Base-by-base conservation (phyloP, 2,888 invertebrate genomes). In the Agrotis puta region DNA sequence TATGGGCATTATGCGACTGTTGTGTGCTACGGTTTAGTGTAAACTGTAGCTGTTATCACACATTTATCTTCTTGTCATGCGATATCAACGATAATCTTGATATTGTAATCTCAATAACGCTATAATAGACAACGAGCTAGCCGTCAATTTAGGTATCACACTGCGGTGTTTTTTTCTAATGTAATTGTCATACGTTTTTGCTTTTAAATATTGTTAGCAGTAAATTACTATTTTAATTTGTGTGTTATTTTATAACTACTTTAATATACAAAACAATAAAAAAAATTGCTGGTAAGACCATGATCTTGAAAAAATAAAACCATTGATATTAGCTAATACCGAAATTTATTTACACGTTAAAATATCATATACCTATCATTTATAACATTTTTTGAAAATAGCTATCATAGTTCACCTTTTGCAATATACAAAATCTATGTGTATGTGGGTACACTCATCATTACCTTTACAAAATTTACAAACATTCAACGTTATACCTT, bases 401-500 rank as follows among this genome's bases (percentile, higher is more conserved):
- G 82, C 83, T 84, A 84, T 87, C 72, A 78, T 85, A 83, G 70
- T 74, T 82, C 85, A 83, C 81, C 77, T 53, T 84, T 82, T 84
- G 70, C 77, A 90, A 87, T 90, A 92, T 91, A 92, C 90, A 92
- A 92, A 91, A 92, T 83, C 87, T 90, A 88, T 86, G 71, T 79
- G 80, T 84, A 85, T 76, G 71, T 79, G 81, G 77, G 43, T 85
- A 85, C 84, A 81, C 63, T 73, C 84, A 85, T 85, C 84, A 85
- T 85, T 87, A 89, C 87, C 90, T 94, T 92, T 94, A 95, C 95
- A 95, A 95, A 94, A 95, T 94, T 89, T 94, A 94, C 94, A 94
- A 92, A 84, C 81, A 86, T 82, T 87, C 86, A 88, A 88, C 84
- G 81, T 88, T 84, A 85, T 80, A 84, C 85, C 88, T 88, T 77